Evolutionary conservation across 2,888 invertebrate species (phyloP).

Genomic region (Ichneumon xanthorius): DNA sequence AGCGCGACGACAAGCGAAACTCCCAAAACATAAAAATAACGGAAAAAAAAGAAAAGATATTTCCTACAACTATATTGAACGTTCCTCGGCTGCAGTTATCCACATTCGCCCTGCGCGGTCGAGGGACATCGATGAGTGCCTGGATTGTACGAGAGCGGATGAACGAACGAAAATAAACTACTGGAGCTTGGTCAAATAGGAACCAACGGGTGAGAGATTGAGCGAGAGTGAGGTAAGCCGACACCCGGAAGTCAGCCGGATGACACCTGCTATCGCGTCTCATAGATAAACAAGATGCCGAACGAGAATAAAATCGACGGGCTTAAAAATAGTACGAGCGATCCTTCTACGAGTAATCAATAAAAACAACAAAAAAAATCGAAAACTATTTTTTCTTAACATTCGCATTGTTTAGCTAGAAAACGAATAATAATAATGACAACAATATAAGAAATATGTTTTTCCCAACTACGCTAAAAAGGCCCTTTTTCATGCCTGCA

Average conservation of each 20-base stretch:
- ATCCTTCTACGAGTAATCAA: slow-evolving; percentile 19
- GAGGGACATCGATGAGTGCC: slow-evolving; percentile 54
- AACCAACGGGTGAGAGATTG: slow-evolving; percentile 1
- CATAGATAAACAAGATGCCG: slow-evolving; percentile 11
- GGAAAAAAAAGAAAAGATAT: slow-evolving; percentile 13
- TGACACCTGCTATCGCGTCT: slow-evolving; percentile 32
- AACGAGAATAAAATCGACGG: slow-evolving; percentile 11
- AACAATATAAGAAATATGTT: no score
- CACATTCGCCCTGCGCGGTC: slow-evolving; percentile 20
- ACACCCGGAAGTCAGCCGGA: slow-evolving; percentile 43
- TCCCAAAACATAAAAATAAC: no score
- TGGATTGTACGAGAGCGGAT: slow-evolving; percentile 39
- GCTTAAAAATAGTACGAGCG: slow-evolving; percentile 9
- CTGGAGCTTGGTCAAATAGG: slow-evolving; percentile 31
- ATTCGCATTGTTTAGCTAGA: not conserved
- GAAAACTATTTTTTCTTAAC: not conserved
- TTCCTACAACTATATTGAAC: slow-evolving; percentile 8
- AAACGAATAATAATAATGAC: not conserved
- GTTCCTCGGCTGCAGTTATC: slow-evolving; percentile 1
- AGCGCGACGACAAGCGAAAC: not conserved
- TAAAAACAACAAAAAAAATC: not conserved
- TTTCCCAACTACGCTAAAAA: no score
- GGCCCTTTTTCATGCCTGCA: no score
- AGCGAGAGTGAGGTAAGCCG: slow-evolving; percentile 4
- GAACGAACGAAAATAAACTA: slow-evolving; percentile 41